Evolutionary conservation across 1,140 invertebrate species (phyloP), one percentile per base, ranked within the genome.

Genomic region (Phymorhynchus buccinoides): DNA sequence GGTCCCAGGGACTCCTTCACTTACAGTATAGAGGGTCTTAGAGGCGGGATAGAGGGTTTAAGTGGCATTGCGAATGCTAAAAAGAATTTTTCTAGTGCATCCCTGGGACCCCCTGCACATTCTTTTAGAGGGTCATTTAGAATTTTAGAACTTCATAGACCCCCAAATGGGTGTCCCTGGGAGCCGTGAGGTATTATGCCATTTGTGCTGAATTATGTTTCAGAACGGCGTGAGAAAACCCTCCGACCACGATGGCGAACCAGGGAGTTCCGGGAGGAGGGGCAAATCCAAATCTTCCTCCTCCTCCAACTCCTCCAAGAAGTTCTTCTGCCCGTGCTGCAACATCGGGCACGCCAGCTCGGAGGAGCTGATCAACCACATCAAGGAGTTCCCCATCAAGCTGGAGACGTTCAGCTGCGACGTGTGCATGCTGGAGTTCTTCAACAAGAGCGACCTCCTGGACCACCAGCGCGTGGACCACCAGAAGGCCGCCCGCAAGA

Each of bases 261-360:
- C 56, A 27, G 0, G 56, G 48, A 52, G 12, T 2, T 52, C 0
- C 0, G 48, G 48, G 56, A 62, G 22, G n/a, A 62, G 56, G n/a
- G 22, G 12, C 0, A 62, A 27, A 22, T 27, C 22, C n/a, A 16
- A 14, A 12, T 27, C 12, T 62, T 52, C 48, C 48, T 0, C 56
- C 56, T 1, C n/a, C 7, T 4, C 56, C 56, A 62, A 18, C 44
- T 2, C 12, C 22, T 6, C 22, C 14, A 75, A 75, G 37, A 75
- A 39, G 73, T 81, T 81, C 32, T 66, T 83, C 41, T 83, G 81
- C 37, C 81, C 81, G 9, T 83, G 81, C 39, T 83, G 81, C 39
- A 83, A 71, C 39, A 44, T 42, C 32, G 62, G 66, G 18, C 66
- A 66, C 41, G 22, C 66, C 3, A 71, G 62, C 3, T 68, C 81